Conservation (phyloP, 2,113 vertebrate species). For the Cephalopholis sonnerati region DNA sequence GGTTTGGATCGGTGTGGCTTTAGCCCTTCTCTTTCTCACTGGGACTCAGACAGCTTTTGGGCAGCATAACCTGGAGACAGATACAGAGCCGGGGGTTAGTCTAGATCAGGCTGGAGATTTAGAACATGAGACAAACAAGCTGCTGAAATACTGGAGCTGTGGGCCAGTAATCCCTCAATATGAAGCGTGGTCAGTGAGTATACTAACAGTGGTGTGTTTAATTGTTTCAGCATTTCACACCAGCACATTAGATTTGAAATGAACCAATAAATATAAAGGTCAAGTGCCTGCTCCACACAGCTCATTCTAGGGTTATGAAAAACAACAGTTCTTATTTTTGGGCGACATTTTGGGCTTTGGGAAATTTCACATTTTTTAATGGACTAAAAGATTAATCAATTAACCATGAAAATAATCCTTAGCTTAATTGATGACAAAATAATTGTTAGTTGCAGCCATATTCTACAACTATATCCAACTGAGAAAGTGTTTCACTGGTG, state of each 20-base stretch:
- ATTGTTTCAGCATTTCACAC: not conserved
- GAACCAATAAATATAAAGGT: not conserved
- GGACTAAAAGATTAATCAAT: no score
- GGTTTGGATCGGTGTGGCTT: conserved; percentile 68
- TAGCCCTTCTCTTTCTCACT: conserved; percentile 89
- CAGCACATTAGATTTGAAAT: not conserved
- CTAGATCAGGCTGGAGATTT: conserved; percentile 2
- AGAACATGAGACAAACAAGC: conserved; percentile 3
- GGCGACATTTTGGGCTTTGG: no score
- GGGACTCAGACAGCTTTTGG: conserved; percentile 86
- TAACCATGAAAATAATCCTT: no score
- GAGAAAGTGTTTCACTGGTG: not conserved
- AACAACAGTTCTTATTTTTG: no score
- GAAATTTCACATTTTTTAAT: no score
- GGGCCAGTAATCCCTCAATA: conserved; percentile 1
- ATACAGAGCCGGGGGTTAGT: conserved; percentile 46
- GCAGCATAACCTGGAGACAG: conserved; percentile 86
- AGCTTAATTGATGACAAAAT: no score
- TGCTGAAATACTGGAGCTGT: not conserved
- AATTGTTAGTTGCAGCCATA: no score
- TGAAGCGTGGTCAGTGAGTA: conserved; percentile 12
- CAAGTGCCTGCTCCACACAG: not conserved
- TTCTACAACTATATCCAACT: not conserved
- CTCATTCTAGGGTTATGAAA: no score
- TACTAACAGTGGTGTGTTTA: not conserved